Percentiles rank a stretch among this genome's conserved stretches.
Conservation (phyloP, 2,797 vertebrate species). For the Neosalanx taihuensis region DNA sequence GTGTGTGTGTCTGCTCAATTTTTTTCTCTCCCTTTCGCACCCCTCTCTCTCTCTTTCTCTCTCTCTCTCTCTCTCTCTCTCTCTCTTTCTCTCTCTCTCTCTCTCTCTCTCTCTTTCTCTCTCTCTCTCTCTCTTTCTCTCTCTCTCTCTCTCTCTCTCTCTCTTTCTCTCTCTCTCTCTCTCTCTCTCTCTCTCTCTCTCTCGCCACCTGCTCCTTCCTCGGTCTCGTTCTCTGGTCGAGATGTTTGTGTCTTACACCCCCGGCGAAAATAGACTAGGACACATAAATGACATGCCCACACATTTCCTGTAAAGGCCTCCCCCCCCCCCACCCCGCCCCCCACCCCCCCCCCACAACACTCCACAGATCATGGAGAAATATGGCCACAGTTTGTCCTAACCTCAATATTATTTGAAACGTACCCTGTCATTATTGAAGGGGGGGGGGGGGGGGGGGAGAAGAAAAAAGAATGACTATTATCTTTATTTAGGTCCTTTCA, state of each 20-base stretch:
- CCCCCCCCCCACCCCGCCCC: conserved; percentile 51
- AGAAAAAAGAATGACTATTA: conserved; percentile 80
- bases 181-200: conserved; percentile 49
- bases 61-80: conserved; percentile 47
- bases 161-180: conserved; percentile 40
- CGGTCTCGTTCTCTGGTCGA: background rate
- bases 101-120: conserved; percentile 42
- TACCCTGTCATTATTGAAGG: conserved; percentile 84
- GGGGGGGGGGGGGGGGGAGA: conserved; percentile 46
- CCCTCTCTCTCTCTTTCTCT: too few relatives aligned
- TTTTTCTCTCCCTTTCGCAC: background rate
- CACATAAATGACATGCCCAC: conserved; percentile 61
- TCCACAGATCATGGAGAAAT: conserved; percentile 68
- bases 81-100: conserved; percentile 40
- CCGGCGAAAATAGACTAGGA: conserved; percentile 56
- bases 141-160: conserved; percentile 1
- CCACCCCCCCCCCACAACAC: conserved; percentile 62
- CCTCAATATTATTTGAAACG: conserved; percentile 81
- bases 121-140: background rate
- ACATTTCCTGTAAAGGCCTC: conserved; percentile 70
- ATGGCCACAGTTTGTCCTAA: conserved; percentile 75
- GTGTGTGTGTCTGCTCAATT: conserved; percentile 2
- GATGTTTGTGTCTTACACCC: too few relatives aligned
- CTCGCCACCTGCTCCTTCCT: background rate
- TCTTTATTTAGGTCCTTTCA: conserved; percentile 86